Base-by-base conservation (phyloP, 2,113 vertebrate species). In the Saccopteryx leptura region DNA sequence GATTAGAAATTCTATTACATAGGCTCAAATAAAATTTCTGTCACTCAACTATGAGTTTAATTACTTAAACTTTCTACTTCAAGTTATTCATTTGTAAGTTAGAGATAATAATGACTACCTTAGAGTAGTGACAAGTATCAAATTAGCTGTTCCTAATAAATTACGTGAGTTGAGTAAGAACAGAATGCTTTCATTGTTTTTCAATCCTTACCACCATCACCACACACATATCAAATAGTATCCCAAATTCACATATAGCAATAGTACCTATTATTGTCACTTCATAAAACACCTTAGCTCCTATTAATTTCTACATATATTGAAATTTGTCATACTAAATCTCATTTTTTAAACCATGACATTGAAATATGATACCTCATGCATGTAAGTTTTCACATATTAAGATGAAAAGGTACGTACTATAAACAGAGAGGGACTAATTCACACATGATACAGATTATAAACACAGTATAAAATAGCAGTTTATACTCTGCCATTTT, bases 71-170 rank as follows among this genome's bases (percentile, higher is more conserved):
- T 84, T 58, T 95, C 5, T 23, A 66, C 9, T 26, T 93, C 54
- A 93, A 84, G 18, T 23, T 91, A 60, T 74, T 91, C 8, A 88
- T 65, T 79, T 93, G 7, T 82, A 91, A 88, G 39, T 26, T 9
- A 61, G 3, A 78, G 19, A 50, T 21, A 86, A 71, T 17, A 63
- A 28, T 78, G 66, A 39, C 17, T 75, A 58, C 39, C 28, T 66
- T 72, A 91, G 17, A 50, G 12, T 82, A n/a, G 7, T 56, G 50
- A 18, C n/a, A 9, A 92, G 21, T 74, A 90, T 58, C 28, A 93
- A 76, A 80, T 89, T 84, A 80, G 1, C 17, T 87, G 2, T 75
- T 69, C 7, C 19, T 89, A 94, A 61, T 78, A 63, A 93, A 74
- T 85, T 33, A 92, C 24, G 7, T 60, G 19, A 63, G 2, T 56